Conservation (phyloP, 1,140 invertebrate species). For the Anagrus nilaparvatae region DNA sequence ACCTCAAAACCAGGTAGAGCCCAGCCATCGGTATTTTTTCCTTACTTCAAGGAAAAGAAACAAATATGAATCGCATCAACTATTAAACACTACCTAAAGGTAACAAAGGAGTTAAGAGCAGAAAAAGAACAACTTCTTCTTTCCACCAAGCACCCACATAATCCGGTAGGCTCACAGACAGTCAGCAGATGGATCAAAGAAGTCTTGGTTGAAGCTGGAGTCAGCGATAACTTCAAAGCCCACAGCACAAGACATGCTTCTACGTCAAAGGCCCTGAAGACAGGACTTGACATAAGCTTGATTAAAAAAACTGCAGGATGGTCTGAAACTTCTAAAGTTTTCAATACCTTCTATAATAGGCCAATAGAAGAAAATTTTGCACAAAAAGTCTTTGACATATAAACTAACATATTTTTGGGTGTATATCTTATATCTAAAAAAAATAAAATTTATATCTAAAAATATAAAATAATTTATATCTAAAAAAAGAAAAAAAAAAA, state of each 20-base stretch:
- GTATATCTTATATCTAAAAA: too few species aligned
- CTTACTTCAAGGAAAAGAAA: constrained; percentile 4
- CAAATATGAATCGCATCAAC: constrained; percentile 3
- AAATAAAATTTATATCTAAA: too few species aligned
- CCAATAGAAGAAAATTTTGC: constrained; percentile 1
- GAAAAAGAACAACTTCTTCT: constrained; percentile 10
- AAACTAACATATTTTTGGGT: too few species aligned
- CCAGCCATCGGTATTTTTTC: constrained; percentile 7
- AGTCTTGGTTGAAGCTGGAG: constrained; percentile 9
- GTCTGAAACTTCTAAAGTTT: constrained; percentile 15
- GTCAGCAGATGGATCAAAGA: constrained; percentile 21
- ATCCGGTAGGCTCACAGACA: constrained; percentile 15
- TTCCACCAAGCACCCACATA: constrained; percentile 14
- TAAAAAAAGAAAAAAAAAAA: too few species aligned
- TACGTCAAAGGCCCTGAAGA: constrained; percentile 17
- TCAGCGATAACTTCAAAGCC: constrained; percentile 16
- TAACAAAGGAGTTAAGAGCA: constrained; percentile 4
- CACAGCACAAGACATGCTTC: constrained; percentile 22
- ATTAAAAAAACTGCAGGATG: constrained; percentile 24
- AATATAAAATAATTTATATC: too few species aligned
- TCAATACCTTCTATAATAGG: constrained; percentile 11
- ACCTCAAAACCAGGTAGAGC: constrained; percentile 9
- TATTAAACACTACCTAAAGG: constrained; percentile 9
- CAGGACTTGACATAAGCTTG: constrained; percentile 16
- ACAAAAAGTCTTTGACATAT: too few species aligned